Base-by-base conservation (phyloP, 2,113 vertebrate genomes). In the Stomatorhinus ivindoensis region DNA sequence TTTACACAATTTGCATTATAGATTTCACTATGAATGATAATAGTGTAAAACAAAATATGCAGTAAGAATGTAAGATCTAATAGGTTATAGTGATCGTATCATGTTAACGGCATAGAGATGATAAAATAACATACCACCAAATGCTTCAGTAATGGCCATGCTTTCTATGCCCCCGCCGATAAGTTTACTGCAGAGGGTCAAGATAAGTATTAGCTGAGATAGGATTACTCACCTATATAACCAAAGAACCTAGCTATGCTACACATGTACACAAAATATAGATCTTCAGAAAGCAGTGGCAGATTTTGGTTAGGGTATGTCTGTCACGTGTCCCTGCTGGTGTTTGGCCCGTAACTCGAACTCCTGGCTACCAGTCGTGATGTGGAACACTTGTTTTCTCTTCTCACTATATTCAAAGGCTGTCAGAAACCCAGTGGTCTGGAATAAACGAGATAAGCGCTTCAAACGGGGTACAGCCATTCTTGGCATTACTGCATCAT, bases 91-190 rank as follows among this genome's bases (percentile, higher is more conserved):
- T 87, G 24, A 46, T 80, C 0, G 6, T 80, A 42, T 42, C 15
- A 73, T 35, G n/a, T 5, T 86, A 50, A 87, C 1, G 15, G 50
- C 27, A 53, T 8, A 42, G 17, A 35, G 48, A 39, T 58, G 6
- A 27, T 87, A 50, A 86, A 83, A 39, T 4, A 19, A n/a, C 51
- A 21, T 58, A 99, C 98, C 98, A 95, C 98, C 98, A 95, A 99
- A 99, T 84, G 97, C 97, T 92, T 99, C 98, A 53, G 98, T 99
- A 92, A 99, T 99, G 83, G 98, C 97, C 98, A 99, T 99, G 90
- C 98, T 99, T 95, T 99, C 98, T 89, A 99, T 95, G 83, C 98
- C 98, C 91, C 98, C 98, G 92, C 98, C 98, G 87, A 99, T 91
- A 89, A 99, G 97, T 94, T 99, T 99, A 92, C 98, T 99, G 92